Evolutionary conservation across 2,888 invertebrate genomes (phyloP).

Genomic region (Tinea trinotella): DNA sequence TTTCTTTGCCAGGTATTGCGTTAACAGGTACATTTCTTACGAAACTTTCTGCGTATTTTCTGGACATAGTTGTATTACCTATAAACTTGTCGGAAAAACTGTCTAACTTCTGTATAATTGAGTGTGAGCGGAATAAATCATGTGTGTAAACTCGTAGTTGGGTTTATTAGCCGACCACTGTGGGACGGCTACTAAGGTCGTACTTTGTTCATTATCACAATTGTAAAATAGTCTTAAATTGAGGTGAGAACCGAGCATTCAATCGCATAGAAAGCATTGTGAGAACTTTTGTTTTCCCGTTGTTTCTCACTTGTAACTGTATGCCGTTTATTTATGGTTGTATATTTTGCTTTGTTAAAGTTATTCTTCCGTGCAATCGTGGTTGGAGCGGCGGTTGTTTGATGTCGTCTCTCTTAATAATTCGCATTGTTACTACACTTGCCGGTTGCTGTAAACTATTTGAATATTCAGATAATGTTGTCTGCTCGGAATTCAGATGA

Average conservation of each 20-base stretch:
- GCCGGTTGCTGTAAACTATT: not conserved
- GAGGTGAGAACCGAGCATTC: slow-evolving; percentile 15
- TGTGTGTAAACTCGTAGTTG: no score
- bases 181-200: slow-evolving; percentile 16
- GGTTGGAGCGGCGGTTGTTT: slow-evolving; percentile 7
- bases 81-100: no score
- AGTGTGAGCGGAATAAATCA: no score
- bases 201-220: slow-evolving; percentile 14
- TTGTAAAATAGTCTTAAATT: slow-evolving; percentile 16
- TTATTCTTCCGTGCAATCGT: slow-evolving; percentile 14
- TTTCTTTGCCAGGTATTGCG: no score
- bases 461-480: slow-evolving; percentile 1
- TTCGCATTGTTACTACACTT: slow-evolving; percentile 5
- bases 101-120: no score
- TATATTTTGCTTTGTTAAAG: not conserved
- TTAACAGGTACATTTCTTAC: no score
- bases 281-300: slow-evolving; percentile 19
- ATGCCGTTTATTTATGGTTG: slow-evolving; percentile 19
- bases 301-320: slow-evolving; percentile 18
- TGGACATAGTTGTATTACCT: no score
- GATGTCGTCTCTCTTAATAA: slow-evolving; percentile 12
- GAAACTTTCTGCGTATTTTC: no score
- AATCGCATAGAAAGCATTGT: slow-evolving; percentile 16
- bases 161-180: not conserved
- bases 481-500: not conserved